Evolutionary conservation across 2,888 invertebrate species (phyloP).

Genomic region (Scrobipalpa atriplicella): DNA sequence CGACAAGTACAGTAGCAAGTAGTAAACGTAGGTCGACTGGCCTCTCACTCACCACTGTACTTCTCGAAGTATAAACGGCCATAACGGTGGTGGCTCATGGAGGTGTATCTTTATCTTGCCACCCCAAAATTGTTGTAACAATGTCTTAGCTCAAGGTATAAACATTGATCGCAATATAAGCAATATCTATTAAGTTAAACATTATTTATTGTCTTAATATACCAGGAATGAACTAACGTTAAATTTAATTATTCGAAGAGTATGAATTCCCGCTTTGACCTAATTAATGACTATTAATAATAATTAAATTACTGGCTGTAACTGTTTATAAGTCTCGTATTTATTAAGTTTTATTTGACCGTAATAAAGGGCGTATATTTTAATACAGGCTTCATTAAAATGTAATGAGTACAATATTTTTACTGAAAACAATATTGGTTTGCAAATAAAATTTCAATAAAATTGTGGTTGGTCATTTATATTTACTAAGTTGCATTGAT

Average conservation of each 20-base stretch:
- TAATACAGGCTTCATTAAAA: neutral
- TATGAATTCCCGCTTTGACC: neutral
- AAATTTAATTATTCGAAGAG: slow-evolving; percentile 9
- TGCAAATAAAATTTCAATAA: neutral
- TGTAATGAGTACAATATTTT: neutral
- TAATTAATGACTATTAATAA: slow-evolving; percentile 1
- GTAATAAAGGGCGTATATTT: neutral
- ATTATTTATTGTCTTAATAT: neutral
- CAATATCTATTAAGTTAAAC: neutral
- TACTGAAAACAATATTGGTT: neutral
- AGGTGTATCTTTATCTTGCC: no score
- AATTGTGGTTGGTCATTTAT: no score
- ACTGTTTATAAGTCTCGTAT: neutral
- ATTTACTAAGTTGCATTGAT: no score
- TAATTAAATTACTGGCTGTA: slow-evolving; percentile 1
- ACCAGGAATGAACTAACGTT: neutral
- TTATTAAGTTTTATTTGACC: neutral
- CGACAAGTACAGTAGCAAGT: no score
- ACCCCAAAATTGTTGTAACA: no score
- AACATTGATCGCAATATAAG: no score
- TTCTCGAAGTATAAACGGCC: no score
- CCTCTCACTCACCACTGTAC: no score
- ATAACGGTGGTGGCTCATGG: no score
- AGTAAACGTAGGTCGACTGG: no score
- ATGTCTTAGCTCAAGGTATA: no score